Base-by-base conservation (phyloP, 1,140 invertebrate genomes). In the Matsumurasca onukii region DNA sequence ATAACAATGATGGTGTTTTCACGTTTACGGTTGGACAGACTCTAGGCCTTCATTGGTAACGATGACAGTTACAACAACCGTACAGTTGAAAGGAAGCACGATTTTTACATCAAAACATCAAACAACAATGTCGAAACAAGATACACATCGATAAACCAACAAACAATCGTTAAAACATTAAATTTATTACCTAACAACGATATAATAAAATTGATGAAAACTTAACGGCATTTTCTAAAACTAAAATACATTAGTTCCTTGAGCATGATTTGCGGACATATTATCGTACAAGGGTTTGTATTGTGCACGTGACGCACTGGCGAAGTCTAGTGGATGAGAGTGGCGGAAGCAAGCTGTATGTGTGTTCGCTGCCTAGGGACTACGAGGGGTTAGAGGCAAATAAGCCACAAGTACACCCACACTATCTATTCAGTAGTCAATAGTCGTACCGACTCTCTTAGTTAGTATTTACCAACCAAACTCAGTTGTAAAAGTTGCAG, bases 331-430 rank as follows among this genome's bases (percentile, higher is more conserved):
- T 27, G 30, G 55, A 59, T 59, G 55, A 59, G 30, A 59, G 13
- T 15, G 55, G 25, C 30, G 55, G 55, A 59, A 59, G 55, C 55
- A 59, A 59, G 30, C 24, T 27, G 22, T 27, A 24, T 59, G 55
- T 59, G 55, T 59, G 55, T 59, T 59, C 55, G 55, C 55, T 59
- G 55, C 55, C 12, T n/a, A n/a, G n/a, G 55, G 25, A 39, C 5
- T 39, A 39, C 5, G 25, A 20, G 20, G 5, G 5, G 20, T 52
- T 15, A 52, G 49, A 22, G 3, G 49, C 20, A 22, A 12, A 12
- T 5, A 52, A 52, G 49, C 49, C 49, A 52, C 49, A 52, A 52
- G 12, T 52, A 22, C 22, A 12, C 49, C 49, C 49, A 52, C 49
- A 52, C 49, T 52, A 12, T 52, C 20, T 52, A 45, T 17, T 45